A percentile compares a stretch with the other conserved stretches of the same genome.
These are phyloP conservation scores for Polypedilum vanderplanki DNA, from an alignment of 1,140 invertebrate genomes.

Conservation along the genomic window DNA sequence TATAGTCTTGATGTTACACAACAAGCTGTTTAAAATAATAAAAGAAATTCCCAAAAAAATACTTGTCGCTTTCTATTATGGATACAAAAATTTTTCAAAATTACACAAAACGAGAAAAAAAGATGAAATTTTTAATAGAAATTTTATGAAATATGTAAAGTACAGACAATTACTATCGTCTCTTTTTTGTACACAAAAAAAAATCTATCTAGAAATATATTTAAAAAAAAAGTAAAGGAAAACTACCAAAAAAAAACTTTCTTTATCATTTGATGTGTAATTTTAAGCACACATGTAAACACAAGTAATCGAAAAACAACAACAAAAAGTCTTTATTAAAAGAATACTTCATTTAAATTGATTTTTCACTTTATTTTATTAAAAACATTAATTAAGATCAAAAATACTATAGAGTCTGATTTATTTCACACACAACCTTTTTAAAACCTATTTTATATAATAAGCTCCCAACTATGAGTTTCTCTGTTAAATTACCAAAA, in stretches of 20 bases:
- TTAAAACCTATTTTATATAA: too few species aligned
- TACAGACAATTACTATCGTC: not conserved
- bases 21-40: not conserved
- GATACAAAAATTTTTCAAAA: not conserved
- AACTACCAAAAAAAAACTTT: not conserved
- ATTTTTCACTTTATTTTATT: too few species aligned
- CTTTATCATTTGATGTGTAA: conserved; percentile 10
- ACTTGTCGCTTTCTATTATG: not conserved
- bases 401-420: too few species aligned
- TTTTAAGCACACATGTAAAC: not conserved
- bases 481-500: too few species aligned
- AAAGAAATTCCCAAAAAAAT: not conserved
- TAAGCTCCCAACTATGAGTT: too few species aligned
- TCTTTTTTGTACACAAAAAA: not conserved
- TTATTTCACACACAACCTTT: too few species aligned
- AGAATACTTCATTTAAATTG: too few species aligned
- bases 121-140: not conserved
- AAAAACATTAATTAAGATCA: too few species aligned
- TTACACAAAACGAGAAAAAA: not conserved
- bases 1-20: conserved; percentile 4
- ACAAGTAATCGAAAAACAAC: not conserved
- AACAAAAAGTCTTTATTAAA: not conserved
- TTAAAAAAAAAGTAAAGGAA: not conserved
- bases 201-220: not conserved
- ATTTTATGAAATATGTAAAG: not conserved